Percentiles rank a stretch among this genome's conserved stretches.
Conservation (phyloP, 1,140 invertebrate genomes). For the Leptinotarsa lineolata region DNA sequence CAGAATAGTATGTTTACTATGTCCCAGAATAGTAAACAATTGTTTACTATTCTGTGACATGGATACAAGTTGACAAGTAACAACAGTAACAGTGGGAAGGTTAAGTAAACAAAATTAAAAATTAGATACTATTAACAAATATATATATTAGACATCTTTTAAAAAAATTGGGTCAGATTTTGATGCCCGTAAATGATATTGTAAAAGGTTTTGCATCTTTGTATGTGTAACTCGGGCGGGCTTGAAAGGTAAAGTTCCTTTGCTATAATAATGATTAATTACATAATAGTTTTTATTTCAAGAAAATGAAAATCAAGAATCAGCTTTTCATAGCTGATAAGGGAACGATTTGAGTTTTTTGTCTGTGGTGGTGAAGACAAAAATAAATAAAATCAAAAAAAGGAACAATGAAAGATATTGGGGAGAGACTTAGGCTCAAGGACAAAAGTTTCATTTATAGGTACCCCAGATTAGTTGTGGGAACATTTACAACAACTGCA, state of each 20-base stretch:
- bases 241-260: slow-evolving; percentile 63
- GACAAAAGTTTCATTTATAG: slow-evolving; percentile 57
- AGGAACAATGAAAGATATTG: slow-evolving; percentile 46
- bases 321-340: slow-evolving; percentile 66
- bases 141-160: no score
- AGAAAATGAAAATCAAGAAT: slow-evolving; percentile 73
- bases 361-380: slow-evolving; percentile 69
- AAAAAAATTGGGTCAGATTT: no score
- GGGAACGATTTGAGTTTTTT: slow-evolving; percentile 61
- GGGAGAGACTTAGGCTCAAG: slow-evolving; percentile 49
- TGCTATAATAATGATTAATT: neutral
- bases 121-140: no score
- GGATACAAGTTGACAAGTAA: no score
- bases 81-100: no score
- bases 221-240: slow-evolving; percentile 78
- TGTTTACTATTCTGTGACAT: no score
- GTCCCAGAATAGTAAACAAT: no score
- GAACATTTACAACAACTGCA: slow-evolving; percentile 56
- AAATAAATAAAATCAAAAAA: slow-evolving; percentile 35
- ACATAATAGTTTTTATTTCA: slow-evolving; percentile 39
- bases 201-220: no score
- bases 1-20: no score
- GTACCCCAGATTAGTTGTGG: slow-evolving; percentile 61
- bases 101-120: no score
- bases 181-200: slow-evolving; percentile 51